phyloP scores from a whole-genome alignment of 2,113 vertebrate genomes.

The Percina caprodes region DNA sequence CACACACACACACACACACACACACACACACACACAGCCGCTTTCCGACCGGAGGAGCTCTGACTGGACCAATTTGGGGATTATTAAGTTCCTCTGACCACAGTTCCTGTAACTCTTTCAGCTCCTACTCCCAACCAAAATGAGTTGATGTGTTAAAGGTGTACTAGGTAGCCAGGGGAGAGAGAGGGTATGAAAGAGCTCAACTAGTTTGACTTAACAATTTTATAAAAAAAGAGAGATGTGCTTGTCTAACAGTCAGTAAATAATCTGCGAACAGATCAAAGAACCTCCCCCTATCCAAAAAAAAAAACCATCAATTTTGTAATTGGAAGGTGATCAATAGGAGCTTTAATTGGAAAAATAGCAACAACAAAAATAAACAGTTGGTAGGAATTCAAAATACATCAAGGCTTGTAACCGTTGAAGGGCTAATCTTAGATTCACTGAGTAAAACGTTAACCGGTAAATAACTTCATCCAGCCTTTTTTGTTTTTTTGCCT shows the following conservation, averaged over 20 bases:
- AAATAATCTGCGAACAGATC: slow-evolving; percentile 22
- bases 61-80: no score
- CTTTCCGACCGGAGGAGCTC: no score
- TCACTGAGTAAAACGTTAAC: not conserved
- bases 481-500: no score
- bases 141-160: not conserved
- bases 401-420: not conserved
- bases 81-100: no score
- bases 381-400: not conserved
- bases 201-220: slow-evolving; percentile 8
- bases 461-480: no score
- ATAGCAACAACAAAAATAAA: not conserved
- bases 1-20: no score
- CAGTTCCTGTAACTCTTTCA: no score
- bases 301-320: no score
- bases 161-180: not conserved
- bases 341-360: not conserved
- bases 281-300: no score
- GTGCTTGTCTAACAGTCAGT: not conserved
- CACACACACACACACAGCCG: no score
- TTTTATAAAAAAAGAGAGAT: no score
- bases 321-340: not conserved
- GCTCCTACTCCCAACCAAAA: no score
- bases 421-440: not conserved
- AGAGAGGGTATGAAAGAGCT: slow-evolving; percentile 15